phyloP scores from a whole-genome alignment of 2,888 invertebrate genomes.

The Criorhina ranunculi region DNA sequence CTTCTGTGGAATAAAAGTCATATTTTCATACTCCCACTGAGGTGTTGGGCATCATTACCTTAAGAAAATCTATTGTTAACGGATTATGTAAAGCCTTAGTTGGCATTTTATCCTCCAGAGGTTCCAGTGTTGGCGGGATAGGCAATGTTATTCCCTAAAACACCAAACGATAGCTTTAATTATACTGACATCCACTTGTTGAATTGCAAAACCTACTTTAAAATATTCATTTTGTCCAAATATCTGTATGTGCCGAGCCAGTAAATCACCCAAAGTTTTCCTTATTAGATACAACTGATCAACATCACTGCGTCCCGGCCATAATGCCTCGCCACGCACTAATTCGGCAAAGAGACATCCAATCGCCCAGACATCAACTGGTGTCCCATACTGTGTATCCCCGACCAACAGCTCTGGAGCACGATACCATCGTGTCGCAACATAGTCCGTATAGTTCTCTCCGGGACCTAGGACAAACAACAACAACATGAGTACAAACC shows the following conservation, averaged over 20 bases:
- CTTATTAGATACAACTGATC: slow-evolving; percentile 98
- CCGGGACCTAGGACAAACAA: slow-evolving; percentile 89
- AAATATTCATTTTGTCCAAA: slow-evolving; percentile 97
- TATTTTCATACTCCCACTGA: neutral
- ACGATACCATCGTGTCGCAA: slow-evolving; percentile 99
- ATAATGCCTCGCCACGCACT: slow-evolving; percentile 95
- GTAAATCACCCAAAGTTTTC: slow-evolving; percentile 96
- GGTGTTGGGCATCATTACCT: slow-evolving; percentile 85
- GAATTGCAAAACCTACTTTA: slow-evolving; percentile 84
- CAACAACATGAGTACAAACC: slow-evolving; percentile 35
- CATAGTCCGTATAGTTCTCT: slow-evolving; percentile 99
- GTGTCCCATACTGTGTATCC: slow-evolving; percentile 95
- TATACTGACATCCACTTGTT: slow-evolving; percentile 1
- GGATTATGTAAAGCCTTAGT: slow-evolving; percentile 88
- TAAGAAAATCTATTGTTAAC: slow-evolving; percentile 92
- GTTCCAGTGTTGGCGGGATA: slow-evolving; percentile 93
- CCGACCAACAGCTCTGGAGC: slow-evolving; percentile 98
- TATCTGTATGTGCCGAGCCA: slow-evolving; percentile 97
- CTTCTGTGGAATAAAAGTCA: slow-evolving; percentile 87
- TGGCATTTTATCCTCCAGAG: slow-evolving; percentile 94
- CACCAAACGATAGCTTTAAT: slow-evolving; percentile 12
- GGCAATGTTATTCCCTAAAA: slow-evolving; percentile 94
- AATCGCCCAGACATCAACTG: slow-evolving; percentile 99
- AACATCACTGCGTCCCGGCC: slow-evolving; percentile 99
- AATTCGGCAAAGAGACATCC: slow-evolving; percentile 96